These are phyloP conservation scores for Carabus problematicus DNA, from an alignment of 2,888 invertebrate genomes.

Conservation along the genomic window DNA sequence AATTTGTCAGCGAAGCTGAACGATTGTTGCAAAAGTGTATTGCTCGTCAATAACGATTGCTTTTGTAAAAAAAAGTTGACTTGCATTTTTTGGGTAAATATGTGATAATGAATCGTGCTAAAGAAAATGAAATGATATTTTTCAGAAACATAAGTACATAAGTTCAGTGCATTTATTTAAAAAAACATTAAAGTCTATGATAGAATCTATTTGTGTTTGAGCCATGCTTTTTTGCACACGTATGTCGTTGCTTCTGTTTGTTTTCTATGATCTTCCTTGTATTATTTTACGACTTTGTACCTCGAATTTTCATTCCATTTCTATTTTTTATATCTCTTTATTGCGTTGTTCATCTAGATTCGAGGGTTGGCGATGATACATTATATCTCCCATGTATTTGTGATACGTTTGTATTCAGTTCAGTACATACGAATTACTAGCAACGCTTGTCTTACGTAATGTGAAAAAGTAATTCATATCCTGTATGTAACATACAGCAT, in stretches of 20 bases:
- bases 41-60: slow-evolving; percentile 22
- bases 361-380: too few relatives aligned
- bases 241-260: neutral
- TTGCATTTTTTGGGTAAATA: slow-evolving; percentile 39
- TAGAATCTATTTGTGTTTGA: neutral
- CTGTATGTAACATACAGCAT: too few relatives aligned
- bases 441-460: neutral
- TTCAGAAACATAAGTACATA: too few relatives aligned
- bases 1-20: slow-evolving; percentile 33
- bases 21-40: too few relatives aligned
- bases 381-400: too few relatives aligned
- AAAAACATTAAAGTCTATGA: too few relatives aligned
- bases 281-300: slow-evolving; percentile 14
- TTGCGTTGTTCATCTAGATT: slow-evolving; percentile 1
- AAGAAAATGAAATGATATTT: slow-evolving; percentile 17
- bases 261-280: neutral
- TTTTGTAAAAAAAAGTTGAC: slow-evolving; percentile 26
- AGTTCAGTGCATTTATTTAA: too few relatives aligned
- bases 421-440: neutral
- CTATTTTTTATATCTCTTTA: slow-evolving; percentile 34
- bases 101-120: slow-evolving; percentile 35
- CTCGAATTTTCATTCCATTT: slow-evolving; percentile 34
- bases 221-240: slow-evolving; percentile 12
- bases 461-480: too few relatives aligned
- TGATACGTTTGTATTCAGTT: too few relatives aligned